phyloP scores from a whole-genome alignment of 1,140 invertebrate species.

The Aphis craccivora region DNA sequence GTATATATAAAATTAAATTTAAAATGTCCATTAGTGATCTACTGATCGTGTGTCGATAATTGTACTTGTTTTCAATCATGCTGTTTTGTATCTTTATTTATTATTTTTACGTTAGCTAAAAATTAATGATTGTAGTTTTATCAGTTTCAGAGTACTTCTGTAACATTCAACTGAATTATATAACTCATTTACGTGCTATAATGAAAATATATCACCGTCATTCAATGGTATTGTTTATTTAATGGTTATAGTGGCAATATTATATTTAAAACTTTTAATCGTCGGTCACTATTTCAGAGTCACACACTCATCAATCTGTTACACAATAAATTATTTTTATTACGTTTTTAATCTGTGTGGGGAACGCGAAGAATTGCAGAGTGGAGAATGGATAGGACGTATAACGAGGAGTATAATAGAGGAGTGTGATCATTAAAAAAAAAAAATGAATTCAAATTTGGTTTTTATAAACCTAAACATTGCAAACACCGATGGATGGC shows the following conservation, averaged over 20 bases:
- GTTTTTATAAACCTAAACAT: neutral
- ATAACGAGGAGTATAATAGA: neutral
- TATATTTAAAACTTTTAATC: neutral
- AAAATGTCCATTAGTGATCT: neutral
- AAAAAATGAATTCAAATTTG: neutral
- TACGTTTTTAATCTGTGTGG: neutral
- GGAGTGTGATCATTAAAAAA: fast-evolving
- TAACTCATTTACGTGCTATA: neutral
- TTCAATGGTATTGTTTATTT: neutral
- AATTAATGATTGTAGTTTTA: neutral
- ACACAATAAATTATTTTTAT: neutral
- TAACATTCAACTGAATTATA: neutral
- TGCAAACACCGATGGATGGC: neutral
- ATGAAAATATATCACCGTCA: neutral
- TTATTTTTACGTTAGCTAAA: neutral
- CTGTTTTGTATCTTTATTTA: neutral
- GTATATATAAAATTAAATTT: neutral
- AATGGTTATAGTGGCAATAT: neutral
- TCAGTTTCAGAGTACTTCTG: neutral
- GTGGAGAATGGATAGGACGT: neutral
- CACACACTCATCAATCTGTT: neutral
- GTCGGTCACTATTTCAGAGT: neutral
- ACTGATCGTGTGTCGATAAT: neutral
- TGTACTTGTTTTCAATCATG: neutral
- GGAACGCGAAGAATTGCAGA: neutral